Evolutionary conservation across 2,888 invertebrate genomes (phyloP).

Genomic region (Sphecodes monilicornis): DNA sequence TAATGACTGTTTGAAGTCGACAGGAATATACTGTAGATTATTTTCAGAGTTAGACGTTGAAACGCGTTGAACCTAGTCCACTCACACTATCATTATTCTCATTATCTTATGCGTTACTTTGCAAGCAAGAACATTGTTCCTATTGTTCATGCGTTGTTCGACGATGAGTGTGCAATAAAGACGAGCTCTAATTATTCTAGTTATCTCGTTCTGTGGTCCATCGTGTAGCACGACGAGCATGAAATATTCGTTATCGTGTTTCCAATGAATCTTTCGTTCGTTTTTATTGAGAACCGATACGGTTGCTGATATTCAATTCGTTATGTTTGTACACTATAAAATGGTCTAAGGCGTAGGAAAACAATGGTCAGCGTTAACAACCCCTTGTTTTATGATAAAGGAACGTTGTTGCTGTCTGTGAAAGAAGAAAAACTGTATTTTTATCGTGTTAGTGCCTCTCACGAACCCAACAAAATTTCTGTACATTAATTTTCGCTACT

Average conservation of each 20-base stretch:
- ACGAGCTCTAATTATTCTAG: not conserved
- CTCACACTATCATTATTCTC: not conserved
- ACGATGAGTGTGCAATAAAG: not conserved
- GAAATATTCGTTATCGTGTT: not conserved
- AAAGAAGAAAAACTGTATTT: no score
- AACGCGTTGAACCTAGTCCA: not conserved
- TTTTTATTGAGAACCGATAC: not conserved
- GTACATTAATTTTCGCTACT: no score
- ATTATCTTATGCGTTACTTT: not conserved
- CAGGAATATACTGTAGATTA: not conserved
- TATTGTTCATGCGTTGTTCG: not conserved
- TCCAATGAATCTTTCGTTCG: not conserved
- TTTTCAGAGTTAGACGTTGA: conserved; percentile 1
- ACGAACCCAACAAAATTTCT: no score
- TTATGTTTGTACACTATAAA: not conserved
- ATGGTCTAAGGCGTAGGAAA: not conserved
- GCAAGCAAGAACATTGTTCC: not conserved
- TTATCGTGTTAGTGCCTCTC: no score
- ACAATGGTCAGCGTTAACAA: not conserved
- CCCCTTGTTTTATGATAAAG: not conserved
- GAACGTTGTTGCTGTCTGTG: not conserved
- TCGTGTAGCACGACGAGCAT: not conserved
- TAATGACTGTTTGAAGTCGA: not conserved
- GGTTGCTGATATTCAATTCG: not conserved
- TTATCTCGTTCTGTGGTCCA: not conserved